Base-by-base conservation (phyloP, 2,113 vertebrate species). In the Gymnarchus niloticus region DNA sequence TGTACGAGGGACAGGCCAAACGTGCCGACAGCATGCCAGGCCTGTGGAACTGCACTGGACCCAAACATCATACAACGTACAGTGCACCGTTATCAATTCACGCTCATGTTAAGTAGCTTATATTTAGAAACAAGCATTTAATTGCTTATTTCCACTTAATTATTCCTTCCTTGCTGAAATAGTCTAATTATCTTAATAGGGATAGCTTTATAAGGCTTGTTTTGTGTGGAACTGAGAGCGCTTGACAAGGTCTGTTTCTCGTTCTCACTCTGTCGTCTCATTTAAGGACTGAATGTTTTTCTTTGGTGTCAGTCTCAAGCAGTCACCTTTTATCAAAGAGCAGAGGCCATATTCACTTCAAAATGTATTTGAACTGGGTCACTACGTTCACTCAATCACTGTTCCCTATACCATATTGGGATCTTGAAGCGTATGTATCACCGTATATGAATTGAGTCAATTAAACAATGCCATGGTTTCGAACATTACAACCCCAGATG, bases 131-230 rank as follows among this genome's bases (percentile, higher is more conserved):
- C 65, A 76, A 83, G 88, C 87, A 81, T 85, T 89, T 88, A 89
- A 90, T 84, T 65, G 86, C 59, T 87, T 86, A 85, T 91, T 90
- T 90, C 85, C 90, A 85, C 90, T 89, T 92, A 91, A 90, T 92
- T 88, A 88, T 51, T 2, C 81, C 86, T 88, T 89, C 85, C 90
- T 88, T 89, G 69, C 84, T 89, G 77, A 91, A 92, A 90, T 87
- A 83, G 83, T 89, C 76, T 88, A 89, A 92, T 92, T 90, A 90
- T 89, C 85, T 91, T 88, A 90, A 91, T 87, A 83, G 56, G 80
- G 87, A 91, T 92, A 89, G 87, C n/a, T n/a, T n/a, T n/a, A n/a
- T n/a, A n/a, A n/a, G 89, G 87, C 54, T 85, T 89, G 86, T 82
- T 87, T 83, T 54, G 12, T 81, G 86, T 69, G 3, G 88, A 87